These are phyloP conservation scores for Barnardius zonarius DNA, from an alignment of 2,113 vertebrate genomes.

Conservation along the genomic window DNA sequence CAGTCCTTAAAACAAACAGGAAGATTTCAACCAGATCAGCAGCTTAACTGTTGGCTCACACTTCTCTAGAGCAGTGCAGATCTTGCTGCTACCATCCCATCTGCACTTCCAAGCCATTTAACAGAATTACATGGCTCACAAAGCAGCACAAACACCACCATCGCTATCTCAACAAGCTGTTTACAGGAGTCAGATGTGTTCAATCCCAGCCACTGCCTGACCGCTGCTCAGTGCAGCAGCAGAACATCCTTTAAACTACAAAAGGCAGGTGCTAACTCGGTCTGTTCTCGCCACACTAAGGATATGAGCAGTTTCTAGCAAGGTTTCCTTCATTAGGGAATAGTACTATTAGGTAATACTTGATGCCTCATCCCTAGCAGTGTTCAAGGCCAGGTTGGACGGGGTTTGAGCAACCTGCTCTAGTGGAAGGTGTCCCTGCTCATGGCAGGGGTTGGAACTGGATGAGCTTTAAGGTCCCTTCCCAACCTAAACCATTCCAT, in stretches of 20 bases:
- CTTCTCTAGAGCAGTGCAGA: not conserved
- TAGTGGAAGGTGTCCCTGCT: not conserved
- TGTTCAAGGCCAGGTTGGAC: not conserved
- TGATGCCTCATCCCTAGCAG: not conserved
- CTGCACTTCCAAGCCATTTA: not conserved
- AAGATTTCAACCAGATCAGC: not conserved
- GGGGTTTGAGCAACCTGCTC: not conserved
- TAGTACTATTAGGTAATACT: not conserved
- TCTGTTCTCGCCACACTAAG: rapidly evolving
- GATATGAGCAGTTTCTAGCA: rapidly evolving
- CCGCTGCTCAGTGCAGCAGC: not conserved
- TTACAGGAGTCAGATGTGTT: not conserved
- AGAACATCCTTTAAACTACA: not conserved
- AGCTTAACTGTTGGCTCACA: not conserved
- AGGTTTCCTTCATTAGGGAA: not conserved
- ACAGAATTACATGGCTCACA: not conserved
- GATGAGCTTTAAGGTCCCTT: not conserved
- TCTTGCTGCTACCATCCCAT: rapidly evolving
- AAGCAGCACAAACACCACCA: not conserved
- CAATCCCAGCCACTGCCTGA: not conserved
- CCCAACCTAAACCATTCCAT: not conserved
- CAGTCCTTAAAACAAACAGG: constrained; percentile 81
- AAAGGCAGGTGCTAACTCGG: not conserved
- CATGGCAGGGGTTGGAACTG: not conserved
- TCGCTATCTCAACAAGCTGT: not conserved